Evolutionary conservation across 2,888 invertebrate genomes (phyloP).

Genomic region (Drosophila algonquin): DNA sequence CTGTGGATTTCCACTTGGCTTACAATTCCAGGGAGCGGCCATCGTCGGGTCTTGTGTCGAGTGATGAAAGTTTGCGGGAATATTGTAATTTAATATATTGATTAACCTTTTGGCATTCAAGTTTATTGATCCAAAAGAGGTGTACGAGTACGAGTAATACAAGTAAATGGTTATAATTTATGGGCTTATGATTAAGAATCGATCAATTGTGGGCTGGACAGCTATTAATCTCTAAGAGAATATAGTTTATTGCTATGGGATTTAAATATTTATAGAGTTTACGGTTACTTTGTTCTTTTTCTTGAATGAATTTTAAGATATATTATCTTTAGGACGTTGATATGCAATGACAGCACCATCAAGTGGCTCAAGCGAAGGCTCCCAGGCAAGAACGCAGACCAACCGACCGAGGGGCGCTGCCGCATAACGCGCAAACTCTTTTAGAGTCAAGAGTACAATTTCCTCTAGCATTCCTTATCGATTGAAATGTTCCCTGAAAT

Average conservation of each 20-base stretch:
- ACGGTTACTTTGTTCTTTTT: too few relatives aligned
- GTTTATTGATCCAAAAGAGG: background rate
- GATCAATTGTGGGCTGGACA: background rate
- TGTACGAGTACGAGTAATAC: background rate
- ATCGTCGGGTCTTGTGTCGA: background rate
- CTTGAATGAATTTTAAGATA: too few relatives aligned
- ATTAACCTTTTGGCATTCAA: background rate
- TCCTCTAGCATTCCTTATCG: too few relatives aligned
- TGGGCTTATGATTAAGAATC: background rate
- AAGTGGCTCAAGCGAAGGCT: too few relatives aligned
- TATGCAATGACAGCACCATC: too few relatives aligned
- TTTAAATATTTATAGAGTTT: background rate
- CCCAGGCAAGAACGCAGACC: too few relatives aligned
- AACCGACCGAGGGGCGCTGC: too few relatives aligned
- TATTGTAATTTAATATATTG: slow-evolving; percentile 9
- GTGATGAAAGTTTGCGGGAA: slow-evolving; percentile 9
- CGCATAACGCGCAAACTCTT: too few relatives aligned
- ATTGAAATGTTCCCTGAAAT: too few relatives aligned
- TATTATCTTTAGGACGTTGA: too few relatives aligned
- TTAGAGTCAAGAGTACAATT: too few relatives aligned
- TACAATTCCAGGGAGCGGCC: background rate
- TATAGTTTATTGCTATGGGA: background rate
- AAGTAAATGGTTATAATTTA: background rate
- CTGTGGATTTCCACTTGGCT: slow-evolving; percentile 23
- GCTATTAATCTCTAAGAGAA: background rate